Evolutionary conservation across 1,140 invertebrate species (phyloP).

Genomic region (Atopsyche davidsoni): DNA sequence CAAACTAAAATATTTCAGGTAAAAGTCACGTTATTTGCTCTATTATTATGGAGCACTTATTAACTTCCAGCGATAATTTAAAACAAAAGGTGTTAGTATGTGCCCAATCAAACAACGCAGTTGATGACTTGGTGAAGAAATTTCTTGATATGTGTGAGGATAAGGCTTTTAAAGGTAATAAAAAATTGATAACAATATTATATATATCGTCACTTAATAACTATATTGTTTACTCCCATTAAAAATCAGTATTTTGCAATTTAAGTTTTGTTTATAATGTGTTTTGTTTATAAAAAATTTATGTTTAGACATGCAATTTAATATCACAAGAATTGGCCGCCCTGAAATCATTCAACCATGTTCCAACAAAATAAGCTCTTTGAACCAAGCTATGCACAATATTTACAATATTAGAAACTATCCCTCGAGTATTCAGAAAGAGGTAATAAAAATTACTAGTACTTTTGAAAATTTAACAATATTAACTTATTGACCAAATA

Average conservation of each 20-base stretch:
- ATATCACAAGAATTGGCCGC: too few relatives aligned
- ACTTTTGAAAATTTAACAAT: too few relatives aligned
- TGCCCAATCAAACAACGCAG: conserved; percentile 3
- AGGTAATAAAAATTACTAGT: too few relatives aligned
- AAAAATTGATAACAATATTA: background rate
- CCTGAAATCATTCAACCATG: too few relatives aligned
- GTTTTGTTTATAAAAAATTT: conserved; percentile 8
- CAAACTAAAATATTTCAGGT: background rate
- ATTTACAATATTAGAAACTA: too few relatives aligned
- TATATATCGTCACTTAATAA: background rate
- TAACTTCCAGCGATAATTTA: background rate
- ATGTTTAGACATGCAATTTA: too few relatives aligned
- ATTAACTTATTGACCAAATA: too few relatives aligned
- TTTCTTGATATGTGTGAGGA: background rate
- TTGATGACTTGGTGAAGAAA: conserved; percentile 7
- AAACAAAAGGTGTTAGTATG: conserved; percentile 6
- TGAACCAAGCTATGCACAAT: too few relatives aligned
- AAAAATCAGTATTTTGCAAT: background rate
- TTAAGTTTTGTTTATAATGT: background rate
- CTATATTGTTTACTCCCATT: background rate
- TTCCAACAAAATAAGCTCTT: too few relatives aligned
- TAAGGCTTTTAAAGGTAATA: background rate
- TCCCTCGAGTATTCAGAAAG: too few relatives aligned
- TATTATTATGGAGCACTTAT: conserved; percentile 10
- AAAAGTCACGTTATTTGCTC: conserved; percentile 8